These are phyloP conservation scores for Gastrophysa polygoni DNA, from an alignment of 2,888 invertebrate species.

Conservation along the genomic window DNA sequence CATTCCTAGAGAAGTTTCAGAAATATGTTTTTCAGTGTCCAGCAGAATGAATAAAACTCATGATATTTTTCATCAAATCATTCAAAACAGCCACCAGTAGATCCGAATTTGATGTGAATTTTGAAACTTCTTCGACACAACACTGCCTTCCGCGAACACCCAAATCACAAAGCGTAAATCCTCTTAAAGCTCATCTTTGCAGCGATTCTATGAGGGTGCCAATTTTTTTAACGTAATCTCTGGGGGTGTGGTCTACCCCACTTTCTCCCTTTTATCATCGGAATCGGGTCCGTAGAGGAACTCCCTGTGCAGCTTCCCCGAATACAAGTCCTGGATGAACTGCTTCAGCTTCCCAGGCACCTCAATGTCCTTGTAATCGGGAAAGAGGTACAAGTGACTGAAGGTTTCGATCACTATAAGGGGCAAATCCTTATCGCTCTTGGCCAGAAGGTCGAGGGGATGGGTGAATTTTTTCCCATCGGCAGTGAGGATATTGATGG, in stretches of 20 bases:
- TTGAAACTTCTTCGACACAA: too few species aligned
- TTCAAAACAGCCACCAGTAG: not conserved
- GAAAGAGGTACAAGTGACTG: slow-evolving; percentile 98
- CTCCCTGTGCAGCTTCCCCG: slow-evolving; percentile 96
- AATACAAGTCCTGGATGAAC: slow-evolving; percentile 91
- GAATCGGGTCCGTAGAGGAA: slow-evolving; percentile 97
- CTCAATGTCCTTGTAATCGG: slow-evolving; percentile 79
- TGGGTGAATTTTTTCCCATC: slow-evolving; percentile 97
- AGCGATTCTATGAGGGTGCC: slow-evolving; percentile 90
- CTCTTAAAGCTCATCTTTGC: slow-evolving; percentile 87
- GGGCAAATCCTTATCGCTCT: slow-evolving; percentile 87
- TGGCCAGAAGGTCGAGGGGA: slow-evolving; percentile 96
- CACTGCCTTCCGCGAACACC: not conserved
- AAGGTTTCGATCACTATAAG: slow-evolving; percentile 98
- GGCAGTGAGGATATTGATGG: slow-evolving; percentile 94
- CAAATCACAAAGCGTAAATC: slow-evolving; percentile 7
- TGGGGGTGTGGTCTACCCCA: slow-evolving; percentile 76
- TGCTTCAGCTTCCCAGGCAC: slow-evolving; percentile 81
- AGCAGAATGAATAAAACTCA: not conserved
- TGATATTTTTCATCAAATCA: not conserved
- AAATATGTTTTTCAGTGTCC: too few species aligned
- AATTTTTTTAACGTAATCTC: slow-evolving; percentile 97
- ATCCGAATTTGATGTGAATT: not conserved
- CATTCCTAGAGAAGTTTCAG: too few species aligned
- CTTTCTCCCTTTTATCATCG: slow-evolving; percentile 54